Evolutionary conservation across 2,888 invertebrate genomes (phyloP).

Genomic region (Andrena bicolor): DNA sequence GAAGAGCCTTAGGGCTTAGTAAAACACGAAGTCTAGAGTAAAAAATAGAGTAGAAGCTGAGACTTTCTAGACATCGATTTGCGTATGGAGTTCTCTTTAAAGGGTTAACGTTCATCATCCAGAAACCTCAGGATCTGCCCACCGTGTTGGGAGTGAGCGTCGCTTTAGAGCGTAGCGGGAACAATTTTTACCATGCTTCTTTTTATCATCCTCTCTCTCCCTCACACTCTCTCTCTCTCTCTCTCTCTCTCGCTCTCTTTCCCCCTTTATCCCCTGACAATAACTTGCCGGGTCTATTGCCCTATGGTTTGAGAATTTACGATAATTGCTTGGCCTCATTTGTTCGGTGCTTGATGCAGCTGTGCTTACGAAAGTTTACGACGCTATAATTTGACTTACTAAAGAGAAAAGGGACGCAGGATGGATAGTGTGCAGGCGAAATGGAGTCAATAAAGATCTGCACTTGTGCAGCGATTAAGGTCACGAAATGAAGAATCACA

Average conservation of each 20-base stretch:
- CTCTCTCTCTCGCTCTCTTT: background rate
- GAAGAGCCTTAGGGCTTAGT: constrained; percentile 60
- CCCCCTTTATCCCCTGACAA: background rate
- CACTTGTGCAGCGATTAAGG: background rate
- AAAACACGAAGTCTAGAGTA: constrained; percentile 66
- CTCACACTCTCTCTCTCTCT: constrained; percentile 13
- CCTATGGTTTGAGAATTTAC: background rate
- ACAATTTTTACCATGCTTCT: constrained; percentile 40
- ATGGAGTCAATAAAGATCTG: background rate
- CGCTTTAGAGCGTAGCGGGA: constrained; percentile 44
- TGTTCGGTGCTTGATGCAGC: background rate
- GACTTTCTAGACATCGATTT: constrained; percentile 68
- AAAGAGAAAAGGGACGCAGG: background rate
- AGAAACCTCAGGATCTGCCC: constrained; percentile 47
- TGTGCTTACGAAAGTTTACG: constrained; percentile 3
- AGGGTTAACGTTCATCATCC: constrained; percentile 57
- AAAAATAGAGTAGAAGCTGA: constrained; percentile 71
- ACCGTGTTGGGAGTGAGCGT: constrained; percentile 37
- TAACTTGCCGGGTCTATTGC: background rate
- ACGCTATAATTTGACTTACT: constrained; percentile 3
- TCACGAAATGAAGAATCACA: background rate
- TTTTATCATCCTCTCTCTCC: constrained; percentile 29
- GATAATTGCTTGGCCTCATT: background rate
- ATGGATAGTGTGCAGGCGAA: background rate
- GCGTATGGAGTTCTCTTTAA: constrained; percentile 53